These are phyloP conservation scores for Myotis findleyi DNA, from an alignment of 2,797 vertebrate species.

Conservation along the genomic window DNA sequence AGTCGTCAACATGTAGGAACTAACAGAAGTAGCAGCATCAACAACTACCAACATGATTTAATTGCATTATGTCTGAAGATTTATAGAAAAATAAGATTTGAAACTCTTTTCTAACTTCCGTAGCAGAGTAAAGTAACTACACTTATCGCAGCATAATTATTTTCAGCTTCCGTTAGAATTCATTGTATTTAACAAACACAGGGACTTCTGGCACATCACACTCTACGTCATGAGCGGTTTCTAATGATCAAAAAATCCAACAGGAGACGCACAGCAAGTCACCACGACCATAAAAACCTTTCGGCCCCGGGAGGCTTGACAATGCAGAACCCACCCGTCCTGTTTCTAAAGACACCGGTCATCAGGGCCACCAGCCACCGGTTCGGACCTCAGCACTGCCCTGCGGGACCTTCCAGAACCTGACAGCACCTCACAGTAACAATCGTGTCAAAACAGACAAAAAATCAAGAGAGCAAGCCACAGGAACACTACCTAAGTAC, in stretches of 20 bases:
- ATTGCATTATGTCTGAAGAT: not conserved
- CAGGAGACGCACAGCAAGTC: not conserved
- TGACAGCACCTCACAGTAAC: not conserved
- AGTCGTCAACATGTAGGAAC: slow-evolving; percentile 15
- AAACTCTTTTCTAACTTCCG: not conserved
- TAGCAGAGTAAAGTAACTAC: not conserved
- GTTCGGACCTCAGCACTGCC: not conserved
- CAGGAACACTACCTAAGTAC: not conserved
- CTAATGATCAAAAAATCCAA: not conserved
- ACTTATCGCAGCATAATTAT: not conserved
- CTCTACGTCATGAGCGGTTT: not conserved
- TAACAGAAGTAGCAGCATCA: slow-evolving; percentile 44
- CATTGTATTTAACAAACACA: not conserved
- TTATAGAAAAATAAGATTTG: slow-evolving; percentile 1
- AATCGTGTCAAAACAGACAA: not conserved
- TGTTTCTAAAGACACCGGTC: not conserved
- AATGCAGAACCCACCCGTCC: not conserved
- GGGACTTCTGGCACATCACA: not conserved
- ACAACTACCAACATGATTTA: slow-evolving; percentile 37
- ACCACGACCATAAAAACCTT: not conserved
- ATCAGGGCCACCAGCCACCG: not conserved
- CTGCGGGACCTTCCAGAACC: not conserved
- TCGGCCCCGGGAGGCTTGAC: not conserved
- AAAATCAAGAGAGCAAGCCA: not conserved
- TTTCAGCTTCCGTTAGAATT: not conserved